Conservation (phyloP, 2,797 vertebrate genomes). For the Pangasius larnaudii region DNA sequence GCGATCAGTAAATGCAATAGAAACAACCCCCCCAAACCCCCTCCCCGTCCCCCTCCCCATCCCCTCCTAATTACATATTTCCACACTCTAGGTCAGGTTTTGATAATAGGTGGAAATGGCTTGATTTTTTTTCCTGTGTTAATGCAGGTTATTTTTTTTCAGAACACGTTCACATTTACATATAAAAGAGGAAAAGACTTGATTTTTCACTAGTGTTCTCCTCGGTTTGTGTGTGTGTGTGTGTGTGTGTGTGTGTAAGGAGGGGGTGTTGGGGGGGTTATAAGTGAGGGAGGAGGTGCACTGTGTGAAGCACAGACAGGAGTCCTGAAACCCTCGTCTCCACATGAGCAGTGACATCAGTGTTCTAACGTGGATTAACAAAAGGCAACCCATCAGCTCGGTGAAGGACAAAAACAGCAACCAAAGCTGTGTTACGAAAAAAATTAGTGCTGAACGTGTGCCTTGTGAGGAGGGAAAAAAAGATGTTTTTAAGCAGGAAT, state of each 20-base stretch:
- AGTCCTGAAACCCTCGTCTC: conserved; percentile 51
- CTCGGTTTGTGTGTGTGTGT: not conserved
- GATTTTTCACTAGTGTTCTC: conserved; percentile 35
- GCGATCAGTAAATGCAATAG: conserved; percentile 65
- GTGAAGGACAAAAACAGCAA: conserved; percentile 70
- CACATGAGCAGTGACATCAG: conserved; percentile 66
- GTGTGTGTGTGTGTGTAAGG: not conserved
- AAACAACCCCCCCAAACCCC: conserved; percentile 52
- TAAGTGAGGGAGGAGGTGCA: conserved; percentile 47
- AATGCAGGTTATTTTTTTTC: not conserved
- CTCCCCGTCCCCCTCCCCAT: too few species aligned
- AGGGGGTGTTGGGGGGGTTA: conserved; percentile 55
- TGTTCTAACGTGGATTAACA: conserved; percentile 79
- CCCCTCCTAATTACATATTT: conserved; percentile 70
- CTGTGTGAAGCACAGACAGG: not conserved
- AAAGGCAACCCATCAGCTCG: conserved; percentile 72
- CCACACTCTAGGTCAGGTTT: conserved; percentile 56
- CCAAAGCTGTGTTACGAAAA: conserved; percentile 44
- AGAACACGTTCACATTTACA: conserved; percentile 67
- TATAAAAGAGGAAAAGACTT: conserved; percentile 67
- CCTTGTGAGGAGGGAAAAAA: conserved; percentile 61
- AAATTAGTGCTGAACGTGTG: conserved; percentile 67
- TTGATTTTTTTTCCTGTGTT: conserved; percentile 63
- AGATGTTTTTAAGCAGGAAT: conserved; percentile 58
- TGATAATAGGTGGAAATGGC: conserved; percentile 63